Evolutionary conservation across 2,888 invertebrate genomes (phyloP), one percentile per base, ranked within the genome.

Genomic region (Petrolisthes manimaculis): DNA sequence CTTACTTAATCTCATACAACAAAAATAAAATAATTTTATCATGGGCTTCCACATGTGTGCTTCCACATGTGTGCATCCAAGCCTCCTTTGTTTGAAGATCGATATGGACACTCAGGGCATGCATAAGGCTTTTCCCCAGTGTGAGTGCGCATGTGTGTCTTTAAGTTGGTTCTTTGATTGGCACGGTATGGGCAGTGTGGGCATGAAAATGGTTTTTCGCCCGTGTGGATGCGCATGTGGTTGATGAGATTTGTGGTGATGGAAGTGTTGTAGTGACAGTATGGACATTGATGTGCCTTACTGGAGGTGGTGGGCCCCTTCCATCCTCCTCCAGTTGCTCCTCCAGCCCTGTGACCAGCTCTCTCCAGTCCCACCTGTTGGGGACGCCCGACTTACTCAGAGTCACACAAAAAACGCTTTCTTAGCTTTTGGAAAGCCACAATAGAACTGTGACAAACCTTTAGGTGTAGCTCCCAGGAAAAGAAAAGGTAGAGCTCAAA

Each of bases 131-230:
- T 85, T 24, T 85, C 85, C 53, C 85, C 85, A n/a, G 85, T 85
- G 61, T 85, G 85, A 21, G 74, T 84, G 6, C 80, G 79, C 21
- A 88, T 84, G 74, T 88, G 88, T 55, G 84, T 84, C 77, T 88
- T 88, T 2, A 88, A 61, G 21, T 84, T 88, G 24, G 84, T 80
- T 24, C 80, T 84, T 54, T 88, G 84, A 54, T 84, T 84, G 53
- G 88, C 69, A 55, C 88, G 88, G 61, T 84, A 88, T 5, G 78
- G 67, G 75, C 88, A 88, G 80, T 88, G 81, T 0, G 88, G 88
- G 61, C 88, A 88, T 3, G 69, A 78, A 74, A 85, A 85, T n/a
- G 85, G 85, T 69, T 85, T 85, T 69, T 85, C 85, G 54, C 85
- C 85, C 6, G 85, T 85, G 54, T 85, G 85, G 67, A 69, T 69